Evolutionary conservation across 2,888 invertebrate species (phyloP).

Genomic region (Dryococelus australis): DNA sequence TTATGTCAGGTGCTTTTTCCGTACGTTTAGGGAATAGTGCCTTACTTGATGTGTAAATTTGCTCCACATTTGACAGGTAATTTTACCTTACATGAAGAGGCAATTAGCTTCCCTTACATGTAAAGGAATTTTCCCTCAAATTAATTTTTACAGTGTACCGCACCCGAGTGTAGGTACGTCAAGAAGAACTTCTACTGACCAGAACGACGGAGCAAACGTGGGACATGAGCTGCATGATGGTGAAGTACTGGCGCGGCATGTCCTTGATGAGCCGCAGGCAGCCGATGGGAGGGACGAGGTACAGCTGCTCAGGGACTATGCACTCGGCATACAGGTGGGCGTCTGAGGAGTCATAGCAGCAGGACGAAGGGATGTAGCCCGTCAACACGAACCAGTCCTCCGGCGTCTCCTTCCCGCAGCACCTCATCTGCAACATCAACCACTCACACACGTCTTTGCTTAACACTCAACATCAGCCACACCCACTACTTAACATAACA

Average conservation of each 20-base stretch:
- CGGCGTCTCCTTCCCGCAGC: constrained; percentile 54
- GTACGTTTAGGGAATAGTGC: no score
- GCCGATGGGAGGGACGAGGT: neutral
- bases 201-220: neutral
- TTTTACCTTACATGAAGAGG: no score
- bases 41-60: no score
- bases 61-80: no score
- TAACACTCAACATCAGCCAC: no score
- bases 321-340: neutral
- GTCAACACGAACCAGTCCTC: constrained; percentile 51
- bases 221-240: neutral
- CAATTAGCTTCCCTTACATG: no score
- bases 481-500: no score
- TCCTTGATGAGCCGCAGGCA: neutral
- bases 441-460: neutral
- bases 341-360: constrained; percentile 48
- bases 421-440: constrained; percentile 52
- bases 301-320: constrained; percentile 19
- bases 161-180: no score
- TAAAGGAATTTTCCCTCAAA: no score
- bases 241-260: neutral
- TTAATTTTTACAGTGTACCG: no score
- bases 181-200: neutral
- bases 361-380: constrained; percentile 52
- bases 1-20: no score